Percentiles rank a stretch among this genome's conserved stretches.
These are phyloP conservation scores for Heteronetta atricapilla DNA, from an alignment of 2,113 vertebrate species.

Conservation along the genomic window DNA sequence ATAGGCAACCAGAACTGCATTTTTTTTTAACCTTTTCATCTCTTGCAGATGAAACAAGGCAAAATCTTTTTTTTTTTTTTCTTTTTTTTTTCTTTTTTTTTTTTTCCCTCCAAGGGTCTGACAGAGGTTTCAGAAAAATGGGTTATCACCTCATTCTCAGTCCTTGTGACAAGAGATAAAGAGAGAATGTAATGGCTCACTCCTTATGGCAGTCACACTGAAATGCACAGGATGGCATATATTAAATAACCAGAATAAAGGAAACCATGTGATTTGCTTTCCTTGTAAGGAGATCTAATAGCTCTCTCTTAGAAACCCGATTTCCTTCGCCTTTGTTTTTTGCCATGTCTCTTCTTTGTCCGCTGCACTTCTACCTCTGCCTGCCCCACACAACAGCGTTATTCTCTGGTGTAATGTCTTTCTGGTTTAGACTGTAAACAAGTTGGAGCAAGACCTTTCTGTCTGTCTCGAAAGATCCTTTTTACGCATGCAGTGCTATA, in stretches of 20 bases:
- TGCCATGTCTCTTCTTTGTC: background rate
- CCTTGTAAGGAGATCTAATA: conserved; percentile 57
- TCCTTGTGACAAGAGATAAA: conserved; percentile 44
- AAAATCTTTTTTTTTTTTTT: background rate
- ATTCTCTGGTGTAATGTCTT: background rate
- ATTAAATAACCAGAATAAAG: conserved; percentile 62
- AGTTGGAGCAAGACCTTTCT: background rate
- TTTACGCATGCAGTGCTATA: background rate
- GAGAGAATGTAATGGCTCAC: conserved; percentile 54
- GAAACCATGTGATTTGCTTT: conserved; percentile 48
- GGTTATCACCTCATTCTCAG: conserved; percentile 44
- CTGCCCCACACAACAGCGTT: background rate
- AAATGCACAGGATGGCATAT: conserved; percentile 35
- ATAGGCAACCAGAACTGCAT: background rate
- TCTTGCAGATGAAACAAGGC: background rate
- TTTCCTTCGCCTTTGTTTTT: conserved; percentile 7
- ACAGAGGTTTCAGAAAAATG: conserved; percentile 41
- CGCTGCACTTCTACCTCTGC: background rate
- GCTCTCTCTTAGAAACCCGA: background rate
- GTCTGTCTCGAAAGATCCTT: background rate
- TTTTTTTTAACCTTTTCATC: background rate
- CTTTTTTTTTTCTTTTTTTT: background rate
- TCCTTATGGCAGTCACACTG: conserved; percentile 43
- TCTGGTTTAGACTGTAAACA: background rate
- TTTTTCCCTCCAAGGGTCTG: background rate